Percentiles rank a stretch among this genome's conserved stretches.
Evolutionary conservation across 2,113 vertebrate genomes (phyloP).

Genomic region (Rousettus leschenaultii): DNA sequence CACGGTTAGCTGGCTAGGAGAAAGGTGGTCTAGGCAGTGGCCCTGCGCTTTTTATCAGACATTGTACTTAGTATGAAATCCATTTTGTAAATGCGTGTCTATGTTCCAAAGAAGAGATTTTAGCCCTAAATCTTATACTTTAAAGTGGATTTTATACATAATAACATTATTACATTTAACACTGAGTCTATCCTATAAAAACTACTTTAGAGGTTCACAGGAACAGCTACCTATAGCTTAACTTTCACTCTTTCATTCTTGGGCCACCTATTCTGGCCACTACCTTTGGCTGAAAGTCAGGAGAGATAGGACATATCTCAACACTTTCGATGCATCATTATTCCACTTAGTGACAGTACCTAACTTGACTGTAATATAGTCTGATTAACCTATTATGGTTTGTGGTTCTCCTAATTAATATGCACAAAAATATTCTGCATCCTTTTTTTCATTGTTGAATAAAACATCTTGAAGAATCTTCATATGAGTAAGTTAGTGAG

Average conservation of each 20-base stretch:
- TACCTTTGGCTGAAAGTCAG: background rate
- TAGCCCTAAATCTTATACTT: background rate
- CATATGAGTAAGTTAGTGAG: background rate
- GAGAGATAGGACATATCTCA: background rate
- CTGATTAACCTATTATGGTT: background rate
- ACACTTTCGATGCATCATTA: background rate
- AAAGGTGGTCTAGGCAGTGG: background rate
- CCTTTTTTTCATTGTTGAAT: background rate
- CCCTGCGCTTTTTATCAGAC: background rate
- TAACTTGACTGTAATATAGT: background rate
- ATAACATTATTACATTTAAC: background rate
- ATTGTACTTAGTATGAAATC: background rate
- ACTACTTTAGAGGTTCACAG: background rate
- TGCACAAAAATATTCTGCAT: background rate
- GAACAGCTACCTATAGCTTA: background rate
- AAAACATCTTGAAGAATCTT: background rate
- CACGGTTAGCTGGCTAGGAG: background rate
- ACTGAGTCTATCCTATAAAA: background rate
- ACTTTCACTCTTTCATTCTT: background rate
- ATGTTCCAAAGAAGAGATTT: slow-evolving; percentile 3
- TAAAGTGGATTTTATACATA: background rate
- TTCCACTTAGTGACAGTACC: background rate
- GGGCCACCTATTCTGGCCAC: background rate
- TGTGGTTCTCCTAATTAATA: background rate
- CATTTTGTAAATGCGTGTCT: background rate